Conservation (phyloP, 2,113 vertebrate genomes). For the Microcebus lehilahytsara region DNA sequence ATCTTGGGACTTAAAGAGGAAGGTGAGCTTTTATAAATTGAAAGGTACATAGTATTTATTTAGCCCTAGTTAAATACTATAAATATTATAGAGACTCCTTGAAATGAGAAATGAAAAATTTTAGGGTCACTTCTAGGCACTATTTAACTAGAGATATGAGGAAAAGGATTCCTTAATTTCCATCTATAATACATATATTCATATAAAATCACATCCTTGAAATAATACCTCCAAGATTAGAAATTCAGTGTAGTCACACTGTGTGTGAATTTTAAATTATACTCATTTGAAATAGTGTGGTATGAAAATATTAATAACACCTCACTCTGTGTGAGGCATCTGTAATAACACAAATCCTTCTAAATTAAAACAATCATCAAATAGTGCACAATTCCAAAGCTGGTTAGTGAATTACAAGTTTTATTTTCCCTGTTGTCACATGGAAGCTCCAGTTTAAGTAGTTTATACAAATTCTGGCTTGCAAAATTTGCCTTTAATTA, state of each 20-base stretch:
- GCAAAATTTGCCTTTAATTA: neutral
- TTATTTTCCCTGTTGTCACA: neutral
- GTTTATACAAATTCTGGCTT: neutral
- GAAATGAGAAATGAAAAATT: neutral
- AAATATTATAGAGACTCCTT: neutral
- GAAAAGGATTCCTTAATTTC: slow-evolving; percentile 4
- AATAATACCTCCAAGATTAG: slow-evolving; percentile 43
- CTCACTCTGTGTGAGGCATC: neutral
- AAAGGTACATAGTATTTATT: neutral
- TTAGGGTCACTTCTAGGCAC: neutral
- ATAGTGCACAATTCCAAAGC: neutral
- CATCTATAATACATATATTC: neutral
- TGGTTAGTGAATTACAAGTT: neutral
- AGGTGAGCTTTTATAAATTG: neutral
- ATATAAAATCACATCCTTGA: slow-evolving; percentile 16
- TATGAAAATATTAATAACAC: slow-evolving; percentile 3
- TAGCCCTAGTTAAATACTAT: slow-evolving; percentile 18
- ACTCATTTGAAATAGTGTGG: neutral
- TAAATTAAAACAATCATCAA: slow-evolving; percentile 11
- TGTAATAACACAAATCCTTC: neutral
- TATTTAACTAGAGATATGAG: neutral
- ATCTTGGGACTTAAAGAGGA: neutral
- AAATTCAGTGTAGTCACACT: neutral
- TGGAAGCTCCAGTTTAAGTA: neutral
- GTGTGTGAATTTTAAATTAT: slow-evolving; percentile 13